Percentiles rank a stretch among this genome's conserved stretches.
Evolutionary conservation across 2,113 vertebrate species (phyloP).

Genomic region (Phrynocephalus versicolor): DNA sequence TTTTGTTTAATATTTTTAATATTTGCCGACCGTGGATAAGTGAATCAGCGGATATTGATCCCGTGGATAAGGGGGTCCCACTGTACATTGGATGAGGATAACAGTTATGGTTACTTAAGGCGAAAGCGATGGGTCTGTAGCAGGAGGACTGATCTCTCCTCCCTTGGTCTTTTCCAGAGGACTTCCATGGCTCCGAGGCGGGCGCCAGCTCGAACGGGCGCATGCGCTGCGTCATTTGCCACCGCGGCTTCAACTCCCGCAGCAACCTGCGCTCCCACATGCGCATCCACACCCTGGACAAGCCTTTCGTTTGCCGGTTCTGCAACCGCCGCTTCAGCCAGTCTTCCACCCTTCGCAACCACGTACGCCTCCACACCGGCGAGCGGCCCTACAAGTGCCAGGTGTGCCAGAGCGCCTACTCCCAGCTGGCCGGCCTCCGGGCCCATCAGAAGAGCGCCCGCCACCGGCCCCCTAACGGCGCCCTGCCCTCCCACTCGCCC

Average conservation of each 20-base stretch:
- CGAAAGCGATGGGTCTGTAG: too few relatives aligned
- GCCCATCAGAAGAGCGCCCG: constrained; percentile 97
- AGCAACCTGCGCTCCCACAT: constrained; percentile 99
- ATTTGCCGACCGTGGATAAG: too few relatives aligned
- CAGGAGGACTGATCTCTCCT: too few relatives aligned
- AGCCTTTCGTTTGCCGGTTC: constrained; percentile 97
- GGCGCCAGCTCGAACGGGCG: constrained; percentile 76
- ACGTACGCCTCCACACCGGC: constrained; percentile 96
- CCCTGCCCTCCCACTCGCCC: constrained; percentile 77
- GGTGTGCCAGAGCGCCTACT: constrained; percentile 97
- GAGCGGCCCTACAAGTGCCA: constrained; percentile 98
- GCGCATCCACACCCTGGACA: constrained; percentile 99
- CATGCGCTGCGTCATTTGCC: constrained; percentile 98
- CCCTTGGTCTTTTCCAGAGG: constrained; percentile 75
- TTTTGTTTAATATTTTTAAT: too few relatives aligned
- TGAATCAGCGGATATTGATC: too few relatives aligned
- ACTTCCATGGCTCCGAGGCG: constrained; percentile 80
- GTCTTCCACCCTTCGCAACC: constrained; percentile 97
- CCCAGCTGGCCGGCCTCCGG: constrained; percentile 94
- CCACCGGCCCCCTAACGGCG: constrained; percentile 84
- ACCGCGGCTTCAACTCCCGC: constrained; percentile 98
- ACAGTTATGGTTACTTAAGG: too few relatives aligned
- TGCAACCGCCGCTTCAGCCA: constrained; percentile 99
- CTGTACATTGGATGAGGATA: too few relatives aligned
- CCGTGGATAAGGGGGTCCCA: too few relatives aligned